Evolutionary conservation across 2,888 invertebrate species (phyloP), one percentile per base, ranked within the genome.

Genomic region (Orchestes rusci): DNA sequence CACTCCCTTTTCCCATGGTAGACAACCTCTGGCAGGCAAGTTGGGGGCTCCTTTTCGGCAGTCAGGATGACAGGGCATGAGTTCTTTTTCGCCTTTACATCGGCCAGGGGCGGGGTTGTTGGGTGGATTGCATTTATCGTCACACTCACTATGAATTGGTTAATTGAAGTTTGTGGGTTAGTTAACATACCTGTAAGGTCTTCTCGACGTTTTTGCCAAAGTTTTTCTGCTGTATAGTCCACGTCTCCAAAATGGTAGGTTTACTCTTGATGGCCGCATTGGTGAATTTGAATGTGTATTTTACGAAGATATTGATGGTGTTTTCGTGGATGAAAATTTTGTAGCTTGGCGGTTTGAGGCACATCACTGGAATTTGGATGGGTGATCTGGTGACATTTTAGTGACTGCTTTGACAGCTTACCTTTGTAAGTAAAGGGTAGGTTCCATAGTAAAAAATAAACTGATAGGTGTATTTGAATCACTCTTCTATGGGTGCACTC

Each of bases 321-420:
- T 59, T 51, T 31, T 51, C 50, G 36, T 51, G 45, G 10, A 61
- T 50, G 17, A 58, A 39, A 38, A 59, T 59, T 53, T 56, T 59
- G 48, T 51, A 43, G 27, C 39, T 41, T 19, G 39, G 34, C 13
- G 35, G 8, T 23, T 16, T 28, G 15, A 35, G 40, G 39, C 42
- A 36, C 48, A 48, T 48, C 8, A 28, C 39, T 38, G 27, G 8
- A 45, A 43, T 43, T 49, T 53, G 43, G 46, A 47, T 43, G 37
- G 36, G 51, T 51, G 49, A 48, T 30, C 39, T 39, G 40, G 47
- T 45, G 47, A 40, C 44, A 44, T 52, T 49, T 51, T 36, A n/a
- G n/a, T n/a, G n/a, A n/a, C n/a, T n/a, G n/a, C n/a, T n/a, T n/a
- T n/a, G n/a, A n/a, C n/a, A n/a, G n/a, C n/a, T n/a, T n/a, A n/a